Percentiles rank a stretch among this genome's conserved stretches.
Evolutionary conservation across 2,113 vertebrate species (phyloP).

Genomic region (Pluvialis apricaria): DNA sequence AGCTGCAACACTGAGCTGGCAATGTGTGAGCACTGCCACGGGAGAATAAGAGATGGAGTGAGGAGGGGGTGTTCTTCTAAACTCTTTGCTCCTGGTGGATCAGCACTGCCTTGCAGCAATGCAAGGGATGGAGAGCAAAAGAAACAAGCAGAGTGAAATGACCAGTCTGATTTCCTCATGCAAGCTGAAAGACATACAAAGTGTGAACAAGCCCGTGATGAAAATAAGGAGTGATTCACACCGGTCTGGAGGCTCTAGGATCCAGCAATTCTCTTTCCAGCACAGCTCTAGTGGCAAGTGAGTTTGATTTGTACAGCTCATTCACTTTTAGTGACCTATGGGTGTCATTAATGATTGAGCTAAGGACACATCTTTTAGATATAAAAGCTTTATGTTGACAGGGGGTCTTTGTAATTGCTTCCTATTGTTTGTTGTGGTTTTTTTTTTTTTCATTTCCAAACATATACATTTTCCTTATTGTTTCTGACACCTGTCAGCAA

Average conservation of each 20-base stretch:
- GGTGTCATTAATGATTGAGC: not conserved
- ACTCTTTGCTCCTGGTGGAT: not conserved
- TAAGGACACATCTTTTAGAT: not conserved
- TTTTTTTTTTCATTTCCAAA: not conserved
- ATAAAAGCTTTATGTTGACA: not conserved
- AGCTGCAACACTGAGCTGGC: not conserved
- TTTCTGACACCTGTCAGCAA: conserved; percentile 44
- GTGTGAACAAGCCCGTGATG: not conserved
- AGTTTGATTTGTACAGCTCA: not conserved
- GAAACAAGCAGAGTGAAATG: not conserved
- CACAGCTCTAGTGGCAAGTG: not conserved
- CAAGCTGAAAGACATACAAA: not conserved
- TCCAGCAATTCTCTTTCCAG: not conserved
- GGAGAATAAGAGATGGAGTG: not conserved
- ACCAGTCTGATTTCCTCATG: not conserved
- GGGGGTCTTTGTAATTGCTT: not conserved
- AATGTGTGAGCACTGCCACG: rapidly evolving
- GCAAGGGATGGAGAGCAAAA: not conserved
- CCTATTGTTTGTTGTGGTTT: not conserved
- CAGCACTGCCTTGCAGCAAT: not conserved
- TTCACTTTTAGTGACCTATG: not conserved
- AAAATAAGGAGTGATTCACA: not conserved
- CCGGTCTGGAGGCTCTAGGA: not conserved
- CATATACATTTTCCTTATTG: not conserved
- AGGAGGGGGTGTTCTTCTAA: not conserved